Evolutionary conservation across 2,797 vertebrate species (phyloP).

Genomic region (Betta splendens): DNA sequence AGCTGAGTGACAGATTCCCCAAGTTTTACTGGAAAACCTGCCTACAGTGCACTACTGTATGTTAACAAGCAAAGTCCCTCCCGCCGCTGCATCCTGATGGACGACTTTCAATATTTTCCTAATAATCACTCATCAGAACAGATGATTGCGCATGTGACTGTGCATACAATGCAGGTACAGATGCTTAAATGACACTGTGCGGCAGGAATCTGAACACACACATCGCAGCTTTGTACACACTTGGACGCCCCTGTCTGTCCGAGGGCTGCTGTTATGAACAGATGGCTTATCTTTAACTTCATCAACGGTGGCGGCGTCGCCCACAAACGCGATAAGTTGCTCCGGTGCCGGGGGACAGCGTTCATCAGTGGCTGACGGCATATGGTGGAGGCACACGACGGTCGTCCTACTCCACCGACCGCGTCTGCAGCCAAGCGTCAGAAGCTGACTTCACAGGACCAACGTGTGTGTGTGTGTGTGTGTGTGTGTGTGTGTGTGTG

Average conservation of each 20-base stretch:
- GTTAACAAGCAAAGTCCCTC: conserved; percentile 12
- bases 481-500: conserved; percentile 20
- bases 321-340: conserved; percentile 59
- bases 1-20: conserved; percentile 53
- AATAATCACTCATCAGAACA: conserved; percentile 22
- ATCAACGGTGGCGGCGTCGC: conserved; percentile 54
- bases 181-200: conserved; percentile 10
- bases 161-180: conserved; percentile 9
- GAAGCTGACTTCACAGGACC: conserved; percentile 69
- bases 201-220: conserved; percentile 25
- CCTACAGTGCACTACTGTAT: conserved; percentile 15
- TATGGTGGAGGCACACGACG: conserved; percentile 70
- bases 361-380: conserved; percentile 71
- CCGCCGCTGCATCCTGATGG: conserved; percentile 13
- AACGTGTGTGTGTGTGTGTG: conserved; percentile 17
- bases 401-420: conserved; percentile 34
- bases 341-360: conserved; percentile 55
- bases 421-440: conserved; percentile 62
- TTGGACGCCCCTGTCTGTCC: conserved; percentile 26
- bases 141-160: conserved; percentile 23
- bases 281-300: conserved; percentile 77
- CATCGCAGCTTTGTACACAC: conserved; percentile 7
- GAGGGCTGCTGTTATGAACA: conserved; percentile 60
- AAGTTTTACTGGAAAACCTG: conserved; percentile 35
- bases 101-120: conserved; percentile 13